Conservation (phyloP, 1,140 invertebrate genomes). For the Ladona fulva region DNA sequence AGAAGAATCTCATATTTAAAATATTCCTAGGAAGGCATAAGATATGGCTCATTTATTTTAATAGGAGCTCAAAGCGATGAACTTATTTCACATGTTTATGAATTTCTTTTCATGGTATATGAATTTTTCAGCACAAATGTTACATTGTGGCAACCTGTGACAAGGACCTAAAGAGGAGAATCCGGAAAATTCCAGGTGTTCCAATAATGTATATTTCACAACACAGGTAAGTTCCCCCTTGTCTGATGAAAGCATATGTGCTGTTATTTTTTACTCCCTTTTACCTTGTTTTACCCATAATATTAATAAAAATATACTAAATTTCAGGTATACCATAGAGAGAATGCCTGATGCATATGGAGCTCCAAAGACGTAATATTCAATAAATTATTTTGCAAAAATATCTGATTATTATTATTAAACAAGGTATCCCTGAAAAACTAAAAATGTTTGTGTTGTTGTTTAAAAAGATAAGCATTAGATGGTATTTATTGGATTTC, state of each 20-base stretch:
- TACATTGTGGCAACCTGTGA: conserved; percentile 99
- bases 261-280: not conserved
- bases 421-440: too few species aligned
- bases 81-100: too few species aligned
- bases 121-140: conserved; percentile 91
- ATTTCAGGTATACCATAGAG: conserved; percentile 78
- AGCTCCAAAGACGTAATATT: conserved; percentile 57
- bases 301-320: not conserved
- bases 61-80: too few species aligned
- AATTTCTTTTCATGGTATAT: too few species aligned
- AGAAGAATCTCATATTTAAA: too few species aligned
- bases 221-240: conserved; percentile 61
- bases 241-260: too few species aligned
- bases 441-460: too few species aligned
- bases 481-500: too few species aligned
- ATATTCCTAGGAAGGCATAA: too few species aligned
- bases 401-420: too few species aligned
- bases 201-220: conserved; percentile 96
- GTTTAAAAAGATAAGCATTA: too few species aligned
- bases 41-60: too few species aligned
- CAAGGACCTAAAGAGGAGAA: conserved; percentile 90
- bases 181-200: conserved; percentile 96
- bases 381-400: not conserved
- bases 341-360: conserved; percentile 98
- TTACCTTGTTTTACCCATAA: not conserved